Percentiles rank a stretch among this genome's conserved stretches.
Conservation (phyloP, 1,140 invertebrate species). For the Aculops lycopersici region DNA sequence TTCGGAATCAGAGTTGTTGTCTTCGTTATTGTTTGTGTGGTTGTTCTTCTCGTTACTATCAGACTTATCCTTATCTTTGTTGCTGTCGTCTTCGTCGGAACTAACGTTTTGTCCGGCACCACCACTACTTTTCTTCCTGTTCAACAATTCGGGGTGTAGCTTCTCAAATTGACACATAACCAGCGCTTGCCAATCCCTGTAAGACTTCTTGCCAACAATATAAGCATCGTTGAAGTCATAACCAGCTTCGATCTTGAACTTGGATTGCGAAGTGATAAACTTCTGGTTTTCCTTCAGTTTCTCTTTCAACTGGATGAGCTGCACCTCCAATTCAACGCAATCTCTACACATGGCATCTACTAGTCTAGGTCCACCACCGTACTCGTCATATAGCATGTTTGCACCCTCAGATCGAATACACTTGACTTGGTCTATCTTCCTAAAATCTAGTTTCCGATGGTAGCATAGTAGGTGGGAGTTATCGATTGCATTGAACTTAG, state of each 20-base stretch:
- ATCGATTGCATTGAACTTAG: constrained; percentile 11
- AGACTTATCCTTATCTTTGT: no score
- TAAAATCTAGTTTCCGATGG: constrained; percentile 5
- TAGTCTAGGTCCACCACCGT: constrained; percentile 18
- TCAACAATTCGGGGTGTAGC: constrained; percentile 7
- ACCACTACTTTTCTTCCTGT: constrained; percentile 1
- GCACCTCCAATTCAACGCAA: constrained; percentile 22
- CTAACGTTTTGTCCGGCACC: not conserved
- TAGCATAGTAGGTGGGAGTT: constrained; percentile 7
- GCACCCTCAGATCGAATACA: constrained; percentile 8
- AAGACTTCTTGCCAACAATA: constrained; percentile 19
- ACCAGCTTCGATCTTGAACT: constrained; percentile 8
- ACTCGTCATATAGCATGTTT: constrained; percentile 18
- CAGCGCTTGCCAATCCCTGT: constrained; percentile 16
- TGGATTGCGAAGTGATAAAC: constrained; percentile 13
- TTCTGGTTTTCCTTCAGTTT: constrained; percentile 16
- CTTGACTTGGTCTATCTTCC: not conserved
- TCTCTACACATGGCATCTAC: constrained; percentile 17
- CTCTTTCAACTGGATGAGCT: constrained; percentile 13
- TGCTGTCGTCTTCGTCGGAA: not conserved
- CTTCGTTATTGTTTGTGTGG: constrained; percentile 13
- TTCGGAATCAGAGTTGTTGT: constrained; percentile 12
- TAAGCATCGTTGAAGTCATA: not conserved
- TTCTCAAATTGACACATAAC: not conserved
- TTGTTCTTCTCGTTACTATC: constrained; percentile 7